Base-by-base conservation (phyloP, 2,113 vertebrate species). In the Phocoena sinus region DNA sequence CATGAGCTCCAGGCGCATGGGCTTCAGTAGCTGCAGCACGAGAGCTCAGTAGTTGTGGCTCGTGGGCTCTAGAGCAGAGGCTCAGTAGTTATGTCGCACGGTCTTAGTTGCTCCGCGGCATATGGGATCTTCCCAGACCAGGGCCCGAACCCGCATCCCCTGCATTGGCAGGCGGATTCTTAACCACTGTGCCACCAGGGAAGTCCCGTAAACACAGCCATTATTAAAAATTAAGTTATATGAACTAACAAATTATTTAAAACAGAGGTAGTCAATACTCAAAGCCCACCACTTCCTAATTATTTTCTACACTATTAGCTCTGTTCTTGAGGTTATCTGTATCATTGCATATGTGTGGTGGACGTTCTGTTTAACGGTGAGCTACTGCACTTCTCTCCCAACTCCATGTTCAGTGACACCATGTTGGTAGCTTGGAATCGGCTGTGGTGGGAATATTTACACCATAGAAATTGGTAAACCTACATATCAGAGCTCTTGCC, bases 291-390 rank as follows among this genome's bases (percentile, higher is more conserved):
- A 9, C 38, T 28, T 6, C 87, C 88, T 63, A 33, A 28, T 41
- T 4, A 23, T n/a, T 26, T 58, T 7, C 26, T 26, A 1, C 17
- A 8, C 63, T 5, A 0, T 63, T 0, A 4, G 3, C 47, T 67
- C 4, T 4, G 31, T 25, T n/a, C 12, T 47, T 3, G 8, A 23
- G 81, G 94, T 1, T 21, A 3, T 36, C 25, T 11, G 0, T 9
- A 6, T 26, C 68, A 2, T 0, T 6, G 81, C 1, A 1, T 2
- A 6, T 50, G 36, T 5, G 0, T 0, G n/a, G 13, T 53, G 53
- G 63, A 38, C 56, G n/a, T 2, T 3, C 23, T 4, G 2, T 21
- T 9, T 0, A 41, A 20, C 1, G 1, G 17, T 8, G 11, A 10
- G 31, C 58, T 14, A 2, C 28, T 11, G n/a, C 5, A 9, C 0